These are phyloP conservation scores for Teleogryllus occipitalis DNA, from an alignment of 1,140 invertebrate species.

Conservation along the genomic window DNA sequence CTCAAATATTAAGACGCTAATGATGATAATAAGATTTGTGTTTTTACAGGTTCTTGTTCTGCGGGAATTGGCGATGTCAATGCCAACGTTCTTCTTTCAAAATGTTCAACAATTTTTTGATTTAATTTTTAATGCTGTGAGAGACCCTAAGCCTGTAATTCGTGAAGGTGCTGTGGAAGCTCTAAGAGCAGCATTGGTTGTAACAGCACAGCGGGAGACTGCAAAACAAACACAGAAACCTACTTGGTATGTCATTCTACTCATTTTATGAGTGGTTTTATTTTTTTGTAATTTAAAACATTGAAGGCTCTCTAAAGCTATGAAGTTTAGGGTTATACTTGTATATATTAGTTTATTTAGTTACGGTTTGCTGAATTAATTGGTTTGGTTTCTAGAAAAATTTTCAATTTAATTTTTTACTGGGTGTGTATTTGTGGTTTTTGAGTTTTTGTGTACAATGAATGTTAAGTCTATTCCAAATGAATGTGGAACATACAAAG, in stretches of 20 bases:
- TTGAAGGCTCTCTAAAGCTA: too few species aligned
- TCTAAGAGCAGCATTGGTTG: constrained; percentile 81
- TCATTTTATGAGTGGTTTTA: too few species aligned
- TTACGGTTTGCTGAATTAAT: too few species aligned
- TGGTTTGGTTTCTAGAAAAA: too few species aligned
- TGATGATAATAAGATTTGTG: neutral
- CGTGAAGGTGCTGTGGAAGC: constrained; percentile 89
- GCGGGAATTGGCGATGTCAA: constrained; percentile 87
- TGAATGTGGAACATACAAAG: too few species aligned
- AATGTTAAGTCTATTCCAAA: too few species aligned
- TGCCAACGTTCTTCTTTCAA: constrained; percentile 97
- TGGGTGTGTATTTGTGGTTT: too few species aligned
- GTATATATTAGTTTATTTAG: too few species aligned
- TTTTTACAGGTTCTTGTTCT: constrained; percentile 64
- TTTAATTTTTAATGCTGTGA: constrained; percentile 84
- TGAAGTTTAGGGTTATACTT: too few species aligned
- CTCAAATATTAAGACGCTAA: neutral
- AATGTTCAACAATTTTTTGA: constrained; percentile 96
- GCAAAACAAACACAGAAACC: constrained; percentile 78
- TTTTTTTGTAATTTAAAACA: too few species aligned
- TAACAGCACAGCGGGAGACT: constrained; percentile 89
- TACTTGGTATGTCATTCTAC: constrained; percentile 58
- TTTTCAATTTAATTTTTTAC: too few species aligned
- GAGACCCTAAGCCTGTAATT: constrained; percentile 86
- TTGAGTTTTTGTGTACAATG: too few species aligned